Evolutionary conservation across 2,797 vertebrate genomes (phyloP).

Genomic region (Eleutherodactylus coqui): DNA sequence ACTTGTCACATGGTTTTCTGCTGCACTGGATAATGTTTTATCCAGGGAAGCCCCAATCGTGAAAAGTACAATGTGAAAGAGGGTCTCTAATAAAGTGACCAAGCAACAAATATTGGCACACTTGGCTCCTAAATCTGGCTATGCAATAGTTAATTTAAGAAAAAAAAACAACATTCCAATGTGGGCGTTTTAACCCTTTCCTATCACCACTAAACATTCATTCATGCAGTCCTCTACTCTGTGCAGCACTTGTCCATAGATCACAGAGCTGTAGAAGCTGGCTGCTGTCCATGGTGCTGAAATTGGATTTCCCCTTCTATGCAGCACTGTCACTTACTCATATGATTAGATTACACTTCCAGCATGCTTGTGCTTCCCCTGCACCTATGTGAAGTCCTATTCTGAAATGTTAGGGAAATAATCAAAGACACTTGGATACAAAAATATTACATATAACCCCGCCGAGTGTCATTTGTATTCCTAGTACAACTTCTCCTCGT

Average conservation of each 20-base stretch:
- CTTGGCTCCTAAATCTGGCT: too few relatives aligned
- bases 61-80: too few relatives aligned
- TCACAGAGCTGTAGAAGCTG: background rate
- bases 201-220: background rate
- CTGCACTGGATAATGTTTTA: too few relatives aligned
- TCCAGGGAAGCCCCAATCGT: too few relatives aligned
- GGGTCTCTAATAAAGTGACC: too few relatives aligned
- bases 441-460: background rate
- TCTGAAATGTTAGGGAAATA: background rate
- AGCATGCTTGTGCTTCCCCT: background rate
- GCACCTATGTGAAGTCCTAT: background rate
- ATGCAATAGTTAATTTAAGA: too few relatives aligned
- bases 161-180: background rate
- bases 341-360: background rate
- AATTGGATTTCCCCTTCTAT: background rate
- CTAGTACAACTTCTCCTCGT: background rate
- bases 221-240: too few relatives aligned
- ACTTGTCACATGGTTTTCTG: too few relatives aligned
- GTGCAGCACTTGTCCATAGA: background rate
- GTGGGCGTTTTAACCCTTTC: background rate
- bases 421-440: background rate
- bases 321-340: background rate
- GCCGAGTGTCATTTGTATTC: background rate
- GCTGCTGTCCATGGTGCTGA: conserved; percentile 55
- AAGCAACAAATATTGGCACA: too few relatives aligned